Percentiles rank a stretch among this genome's conserved stretches.
Evolutionary conservation across 2,888 invertebrate genomes (phyloP).

Genomic region (Acrocyrtus sp.): DNA sequence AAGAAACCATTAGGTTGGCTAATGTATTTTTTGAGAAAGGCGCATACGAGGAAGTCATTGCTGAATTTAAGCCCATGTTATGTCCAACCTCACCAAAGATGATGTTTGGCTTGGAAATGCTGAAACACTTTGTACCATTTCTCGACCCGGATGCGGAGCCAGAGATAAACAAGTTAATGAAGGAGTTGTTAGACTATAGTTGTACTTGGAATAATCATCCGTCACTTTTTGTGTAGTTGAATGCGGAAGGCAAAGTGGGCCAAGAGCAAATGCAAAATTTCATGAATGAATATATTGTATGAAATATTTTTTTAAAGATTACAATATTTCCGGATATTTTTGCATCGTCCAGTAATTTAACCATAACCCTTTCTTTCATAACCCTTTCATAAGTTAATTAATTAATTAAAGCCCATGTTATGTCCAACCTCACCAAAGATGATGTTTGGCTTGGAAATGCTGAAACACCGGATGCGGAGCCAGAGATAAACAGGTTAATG

Average conservation of each 20-base stretch:
- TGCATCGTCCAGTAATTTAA: no score
- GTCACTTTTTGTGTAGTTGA: no score
- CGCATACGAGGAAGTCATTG: constrained; percentile 87
- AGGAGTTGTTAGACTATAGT: constrained; percentile 82
- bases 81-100: constrained; percentile 76
- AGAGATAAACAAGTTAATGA: constrained; percentile 76
- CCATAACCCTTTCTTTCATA: no score
- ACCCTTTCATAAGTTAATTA: no score
- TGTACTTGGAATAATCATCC: constrained; percentile 79
- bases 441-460: constrained; percentile 70
- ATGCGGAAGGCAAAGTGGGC: no score
- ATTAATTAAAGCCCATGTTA: constrained; percentile 81
- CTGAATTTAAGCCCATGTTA: constrained; percentile 81
- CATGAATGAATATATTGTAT: no score
- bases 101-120: constrained; percentile 70
- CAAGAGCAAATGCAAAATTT: no score
- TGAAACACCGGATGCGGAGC: constrained; percentile 71
- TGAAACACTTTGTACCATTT: constrained; percentile 83
- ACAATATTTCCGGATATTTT: no score
- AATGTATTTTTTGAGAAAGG: constrained; percentile 74
- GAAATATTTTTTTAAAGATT: no score
- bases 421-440: constrained; percentile 76
- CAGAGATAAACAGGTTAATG: constrained; percentile 76
- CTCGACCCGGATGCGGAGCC: constrained; percentile 68
- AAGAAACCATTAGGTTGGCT: constrained; percentile 58